Conservation (phyloP, 2,888 invertebrate species). For the Ellobium chinense region DNA sequence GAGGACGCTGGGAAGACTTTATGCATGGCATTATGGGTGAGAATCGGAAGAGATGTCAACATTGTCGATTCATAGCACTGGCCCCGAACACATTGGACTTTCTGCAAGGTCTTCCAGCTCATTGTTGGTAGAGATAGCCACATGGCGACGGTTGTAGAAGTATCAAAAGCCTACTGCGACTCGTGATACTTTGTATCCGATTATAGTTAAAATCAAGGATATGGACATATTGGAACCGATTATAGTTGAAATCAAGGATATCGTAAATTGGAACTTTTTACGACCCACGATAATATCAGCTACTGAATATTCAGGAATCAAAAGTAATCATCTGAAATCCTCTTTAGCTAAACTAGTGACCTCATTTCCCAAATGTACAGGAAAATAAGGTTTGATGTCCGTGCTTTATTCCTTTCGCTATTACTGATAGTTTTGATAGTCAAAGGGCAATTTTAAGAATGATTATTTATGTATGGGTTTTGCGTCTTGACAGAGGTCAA, state of each 20-base stretch:
- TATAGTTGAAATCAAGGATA: neutral
- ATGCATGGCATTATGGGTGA: constrained; percentile 52
- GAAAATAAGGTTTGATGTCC: too few species aligned
- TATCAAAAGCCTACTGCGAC: constrained; percentile 2
- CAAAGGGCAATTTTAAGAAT: too few species aligned
- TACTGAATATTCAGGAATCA: constrained; percentile 5
- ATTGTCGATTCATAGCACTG: constrained; percentile 7
- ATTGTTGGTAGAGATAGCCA: constrained; percentile 26
- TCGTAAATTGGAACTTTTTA: neutral
- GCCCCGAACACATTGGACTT: neutral
- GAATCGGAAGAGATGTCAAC: constrained; percentile 46
- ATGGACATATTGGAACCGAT: too few species aligned
- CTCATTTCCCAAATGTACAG: too few species aligned
- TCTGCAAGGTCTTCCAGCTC: neutral
- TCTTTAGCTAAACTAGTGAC: too few species aligned
- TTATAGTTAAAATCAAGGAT: too few species aligned
- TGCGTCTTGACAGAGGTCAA: too few species aligned
- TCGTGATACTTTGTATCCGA: neutral
- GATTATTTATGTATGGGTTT: too few species aligned
- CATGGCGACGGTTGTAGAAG: too few species aligned
- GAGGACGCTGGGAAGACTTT: constrained; percentile 52
- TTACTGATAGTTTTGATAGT: too few species aligned
- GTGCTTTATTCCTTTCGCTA: too few species aligned
- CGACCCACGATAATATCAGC: neutral
- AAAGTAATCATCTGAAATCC: neutral